Percentiles rank a stretch among this genome's conserved stretches.
Conservation (phyloP, 2,113 vertebrate genomes). For the Naja naja region DNA sequence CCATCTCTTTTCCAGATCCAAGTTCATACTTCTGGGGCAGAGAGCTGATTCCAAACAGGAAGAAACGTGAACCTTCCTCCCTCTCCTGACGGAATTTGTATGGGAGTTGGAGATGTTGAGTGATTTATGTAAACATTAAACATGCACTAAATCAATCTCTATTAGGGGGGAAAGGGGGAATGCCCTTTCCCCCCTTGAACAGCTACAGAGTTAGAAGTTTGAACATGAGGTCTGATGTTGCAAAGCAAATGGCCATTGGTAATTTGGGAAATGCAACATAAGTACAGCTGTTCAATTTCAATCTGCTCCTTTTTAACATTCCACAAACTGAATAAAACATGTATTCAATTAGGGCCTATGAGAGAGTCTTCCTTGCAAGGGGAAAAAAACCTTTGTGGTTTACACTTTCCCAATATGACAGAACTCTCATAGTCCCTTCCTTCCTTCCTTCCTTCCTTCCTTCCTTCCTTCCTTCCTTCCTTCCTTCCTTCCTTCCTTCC, state of each 20-base stretch:
- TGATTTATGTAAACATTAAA: conserved; percentile 69
- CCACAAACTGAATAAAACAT: conserved; percentile 71
- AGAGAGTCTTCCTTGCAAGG: conserved; percentile 71
- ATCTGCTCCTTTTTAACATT: conserved; percentile 66
- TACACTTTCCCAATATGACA: not conserved
- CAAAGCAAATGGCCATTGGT: conserved; percentile 49
- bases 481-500: not conserved
- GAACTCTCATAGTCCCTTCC: not conserved
- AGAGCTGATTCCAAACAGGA: conserved; percentile 41
- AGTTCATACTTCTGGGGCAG: not conserved
- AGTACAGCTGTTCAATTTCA: conserved; percentile 55
- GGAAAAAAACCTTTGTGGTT: conserved; percentile 67
- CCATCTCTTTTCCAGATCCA: not conserved
- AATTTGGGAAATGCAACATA: conserved; percentile 61
- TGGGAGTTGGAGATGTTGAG: conserved; percentile 57
- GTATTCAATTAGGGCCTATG: conserved; percentile 72
- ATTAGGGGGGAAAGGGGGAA: conserved; percentile 51
- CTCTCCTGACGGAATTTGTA: conserved; percentile 58
- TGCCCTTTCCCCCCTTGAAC: conserved; percentile 38
- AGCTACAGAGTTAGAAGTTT: conserved; percentile 48
- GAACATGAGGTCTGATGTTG: conserved; percentile 59
- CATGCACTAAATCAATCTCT: conserved; percentile 68
- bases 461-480: not conserved
- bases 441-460: not conserved
- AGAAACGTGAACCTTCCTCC: conserved; percentile 52